Evolutionary conservation across 2,113 vertebrate species (phyloP).

Genomic region (Hylia prasina): DNA sequence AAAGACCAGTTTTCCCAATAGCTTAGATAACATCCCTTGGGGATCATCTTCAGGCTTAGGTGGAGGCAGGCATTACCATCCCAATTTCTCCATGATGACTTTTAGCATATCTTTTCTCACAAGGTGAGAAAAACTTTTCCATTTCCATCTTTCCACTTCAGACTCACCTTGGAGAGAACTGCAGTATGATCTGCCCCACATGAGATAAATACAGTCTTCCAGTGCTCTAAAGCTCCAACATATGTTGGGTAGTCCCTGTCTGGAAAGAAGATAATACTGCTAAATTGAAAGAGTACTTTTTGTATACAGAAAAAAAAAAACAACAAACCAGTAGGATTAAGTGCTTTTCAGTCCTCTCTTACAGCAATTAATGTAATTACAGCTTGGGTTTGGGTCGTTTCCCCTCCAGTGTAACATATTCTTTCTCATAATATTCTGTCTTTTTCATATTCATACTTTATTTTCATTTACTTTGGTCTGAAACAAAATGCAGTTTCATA

Average conservation of each 20-base stretch:
- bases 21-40: not conserved
- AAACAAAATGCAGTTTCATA: not conserved
- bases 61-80: not conserved
- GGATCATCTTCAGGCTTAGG: fast-evolving
- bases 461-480: not conserved
- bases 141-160: not conserved
- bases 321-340: not conserved
- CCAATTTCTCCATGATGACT: not conserved
- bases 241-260: slow-evolving; percentile 13
- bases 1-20: not conserved
- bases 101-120: not conserved
- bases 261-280: not conserved
- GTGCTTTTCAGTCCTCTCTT: not conserved
- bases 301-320: not conserved
- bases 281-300: not conserved
- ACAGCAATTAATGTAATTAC: not conserved
- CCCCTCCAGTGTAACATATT: not conserved
- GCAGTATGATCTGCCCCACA: slow-evolving; percentile 74
- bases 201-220: slow-evolving; percentile 56
- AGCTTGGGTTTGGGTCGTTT: not conserved
- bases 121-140: not conserved
- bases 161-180: slow-evolving; percentile 69
- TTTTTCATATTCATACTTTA: not conserved
- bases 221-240: slow-evolving; percentile 27
- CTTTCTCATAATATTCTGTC: not conserved